Conservation (phyloP, 2,113 vertebrate species). For the Bufo bufo region DNA sequence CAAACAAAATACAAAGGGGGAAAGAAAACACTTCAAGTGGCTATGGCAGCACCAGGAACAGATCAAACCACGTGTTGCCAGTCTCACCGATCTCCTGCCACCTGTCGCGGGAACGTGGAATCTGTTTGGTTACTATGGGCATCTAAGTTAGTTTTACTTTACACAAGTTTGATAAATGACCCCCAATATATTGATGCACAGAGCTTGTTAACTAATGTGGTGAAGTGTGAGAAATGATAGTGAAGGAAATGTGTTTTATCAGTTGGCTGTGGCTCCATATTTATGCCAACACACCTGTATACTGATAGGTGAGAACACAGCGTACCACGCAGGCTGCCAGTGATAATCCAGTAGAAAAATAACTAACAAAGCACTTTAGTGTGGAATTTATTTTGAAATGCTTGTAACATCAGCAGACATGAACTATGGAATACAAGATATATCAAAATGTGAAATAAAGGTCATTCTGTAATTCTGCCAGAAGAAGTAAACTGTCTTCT, state of each 20-base stretch:
- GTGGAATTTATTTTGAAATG: not conserved
- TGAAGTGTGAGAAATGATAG: not conserved
- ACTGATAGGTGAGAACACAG: not conserved
- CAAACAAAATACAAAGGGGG: too few relatives aligned
- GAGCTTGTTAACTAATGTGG: not conserved
- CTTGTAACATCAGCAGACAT: constrained; percentile 3
- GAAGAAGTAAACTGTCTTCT: not conserved
- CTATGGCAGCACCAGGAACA: too few relatives aligned
- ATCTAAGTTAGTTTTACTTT: too few relatives aligned
- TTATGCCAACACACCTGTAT: not conserved
- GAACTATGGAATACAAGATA: constrained; percentile 26
- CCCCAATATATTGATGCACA: not conserved
- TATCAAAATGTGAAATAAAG: not conserved
- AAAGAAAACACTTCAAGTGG: too few relatives aligned
- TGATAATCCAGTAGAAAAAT: not conserved
- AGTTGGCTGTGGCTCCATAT: not conserved
- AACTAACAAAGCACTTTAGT: not conserved
- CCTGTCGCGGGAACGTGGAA: too few relatives aligned
- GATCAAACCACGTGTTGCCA: too few relatives aligned
- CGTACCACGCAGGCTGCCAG: not conserved
- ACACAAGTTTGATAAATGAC: too few relatives aligned
- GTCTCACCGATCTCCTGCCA: too few relatives aligned
- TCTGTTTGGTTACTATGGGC: too few relatives aligned
- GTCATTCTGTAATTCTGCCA: constrained; percentile 14
- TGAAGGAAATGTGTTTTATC: not conserved